phyloP scores from a whole-genome alignment of 2,797 vertebrate species.

The Anguilla marmorata region DNA sequence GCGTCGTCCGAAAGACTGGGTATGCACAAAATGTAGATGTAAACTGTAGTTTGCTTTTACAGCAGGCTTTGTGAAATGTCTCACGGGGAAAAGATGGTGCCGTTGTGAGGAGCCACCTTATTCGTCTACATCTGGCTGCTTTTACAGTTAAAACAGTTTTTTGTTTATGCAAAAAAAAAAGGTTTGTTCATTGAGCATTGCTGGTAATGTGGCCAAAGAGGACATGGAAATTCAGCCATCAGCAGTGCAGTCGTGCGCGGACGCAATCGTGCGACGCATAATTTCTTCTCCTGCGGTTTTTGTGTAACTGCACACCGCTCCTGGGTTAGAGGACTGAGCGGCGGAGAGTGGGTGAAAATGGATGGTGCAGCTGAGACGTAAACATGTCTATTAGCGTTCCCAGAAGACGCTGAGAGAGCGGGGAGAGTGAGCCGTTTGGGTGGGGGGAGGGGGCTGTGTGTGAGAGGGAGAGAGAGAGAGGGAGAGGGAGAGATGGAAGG shows the following conservation, averaged over 20 bases:
- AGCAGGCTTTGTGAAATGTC: neutral
- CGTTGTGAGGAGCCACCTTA: neutral
- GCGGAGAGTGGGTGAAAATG: conserved; percentile 6
- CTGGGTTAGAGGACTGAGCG: neutral
- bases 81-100: neutral
- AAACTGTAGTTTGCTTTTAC: neutral
- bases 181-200: neutral
- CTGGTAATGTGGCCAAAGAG: neutral
- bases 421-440: neutral
- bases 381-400: conserved; percentile 17
- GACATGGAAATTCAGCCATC: neutral
- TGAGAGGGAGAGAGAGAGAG: neutral
- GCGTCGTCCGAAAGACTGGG: neutral
- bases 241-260: neutral
- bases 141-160: neutral
- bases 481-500: neutral
- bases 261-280: neutral
- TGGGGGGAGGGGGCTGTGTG: neutral
- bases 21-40: neutral
- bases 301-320: conserved; percentile 5
- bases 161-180: neutral
- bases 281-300: neutral
- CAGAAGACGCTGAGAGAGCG: neutral
- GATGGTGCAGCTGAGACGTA: neutral
- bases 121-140: neutral